These are phyloP conservation scores for Cataglyphis livida DNA, from an alignment of 2,888 invertebrate genomes.

Conservation along the genomic window DNA sequence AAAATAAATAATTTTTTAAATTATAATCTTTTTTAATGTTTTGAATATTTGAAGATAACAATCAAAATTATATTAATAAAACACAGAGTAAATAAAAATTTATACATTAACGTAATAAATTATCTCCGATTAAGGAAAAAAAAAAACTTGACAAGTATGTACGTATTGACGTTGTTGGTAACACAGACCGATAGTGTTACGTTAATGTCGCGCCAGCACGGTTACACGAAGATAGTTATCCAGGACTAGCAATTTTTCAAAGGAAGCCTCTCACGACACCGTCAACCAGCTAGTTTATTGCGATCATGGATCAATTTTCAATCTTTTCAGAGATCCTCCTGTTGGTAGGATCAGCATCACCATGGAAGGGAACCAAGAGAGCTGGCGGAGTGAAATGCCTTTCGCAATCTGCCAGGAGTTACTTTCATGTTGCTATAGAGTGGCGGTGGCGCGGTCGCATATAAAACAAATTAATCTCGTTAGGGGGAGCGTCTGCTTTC, in stretches of 20 bases:
- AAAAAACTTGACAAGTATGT: neutral
- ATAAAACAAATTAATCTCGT: slow-evolving; percentile 84
- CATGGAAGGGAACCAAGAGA: slow-evolving; percentile 57
- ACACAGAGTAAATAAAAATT: neutral
- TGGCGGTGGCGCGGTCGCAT: slow-evolving; percentile 79
- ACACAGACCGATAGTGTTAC: slow-evolving; percentile 45
- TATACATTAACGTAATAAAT: neutral
- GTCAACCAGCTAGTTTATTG: slow-evolving; percentile 45
- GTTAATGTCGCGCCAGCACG: slow-evolving; percentile 39
- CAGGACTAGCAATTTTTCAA: slow-evolving; percentile 53
- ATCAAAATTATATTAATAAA: neutral
- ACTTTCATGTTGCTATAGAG: slow-evolving; percentile 79
- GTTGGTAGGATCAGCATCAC: slow-evolving; percentile 56
- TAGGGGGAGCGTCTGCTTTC: slow-evolving; percentile 80
- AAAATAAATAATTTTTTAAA: neutral
- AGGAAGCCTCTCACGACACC: slow-evolving; percentile 52
- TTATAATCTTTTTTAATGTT: neutral
- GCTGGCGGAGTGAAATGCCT: slow-evolving; percentile 75
- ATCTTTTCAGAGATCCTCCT: slow-evolving; percentile 53
- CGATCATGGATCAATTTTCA: slow-evolving; percentile 55
- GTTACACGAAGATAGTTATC: slow-evolving; percentile 33
- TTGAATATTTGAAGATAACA: neutral
- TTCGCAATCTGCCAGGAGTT: slow-evolving; percentile 80
- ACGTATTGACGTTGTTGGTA: slow-evolving; percentile 25
- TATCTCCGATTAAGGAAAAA: neutral